Evolutionary conservation across 2,113 vertebrate genomes (phyloP).

Genomic region (Hyperoodon ampullatus): DNA sequence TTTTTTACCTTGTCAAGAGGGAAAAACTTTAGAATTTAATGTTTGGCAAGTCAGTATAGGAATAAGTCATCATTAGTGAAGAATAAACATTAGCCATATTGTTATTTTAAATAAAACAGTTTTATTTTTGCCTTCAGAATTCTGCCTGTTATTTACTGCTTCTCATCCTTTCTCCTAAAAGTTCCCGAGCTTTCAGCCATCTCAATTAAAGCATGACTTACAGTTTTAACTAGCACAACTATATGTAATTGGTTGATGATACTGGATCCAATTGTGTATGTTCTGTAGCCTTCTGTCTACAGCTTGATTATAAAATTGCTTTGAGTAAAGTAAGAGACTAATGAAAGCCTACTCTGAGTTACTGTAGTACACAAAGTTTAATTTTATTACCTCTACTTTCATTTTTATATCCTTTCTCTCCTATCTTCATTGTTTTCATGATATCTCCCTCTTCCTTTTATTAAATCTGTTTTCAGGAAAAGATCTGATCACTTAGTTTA

Average conservation of each 20-base stretch:
- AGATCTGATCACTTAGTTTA: not conserved
- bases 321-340: conserved; percentile 20
- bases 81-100: not conserved
- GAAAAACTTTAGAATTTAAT: conserved; percentile 1
- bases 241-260: not conserved
- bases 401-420: not conserved
- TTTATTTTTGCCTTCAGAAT: not conserved
- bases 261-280: not conserved
- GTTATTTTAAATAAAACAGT: not conserved
- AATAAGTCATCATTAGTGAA: not conserved
- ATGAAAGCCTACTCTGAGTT: not conserved
- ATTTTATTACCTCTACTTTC: not conserved
- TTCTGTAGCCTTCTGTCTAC: not conserved
- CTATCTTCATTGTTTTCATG: not conserved
- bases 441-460: not conserved
- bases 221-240: not conserved
- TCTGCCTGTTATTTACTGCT: not conserved
- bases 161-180: not conserved
- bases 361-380: not conserved
- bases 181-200: not conserved
- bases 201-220: not conserved
- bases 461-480: not conserved
- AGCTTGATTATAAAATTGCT: not conserved
- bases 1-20: not conserved
- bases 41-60: not conserved